A percentile compares a stretch with the other conserved stretches of the same genome.
phyloP scores from a whole-genome alignment of 2,113 vertebrate genomes.

The Colinus virginianus region DNA sequence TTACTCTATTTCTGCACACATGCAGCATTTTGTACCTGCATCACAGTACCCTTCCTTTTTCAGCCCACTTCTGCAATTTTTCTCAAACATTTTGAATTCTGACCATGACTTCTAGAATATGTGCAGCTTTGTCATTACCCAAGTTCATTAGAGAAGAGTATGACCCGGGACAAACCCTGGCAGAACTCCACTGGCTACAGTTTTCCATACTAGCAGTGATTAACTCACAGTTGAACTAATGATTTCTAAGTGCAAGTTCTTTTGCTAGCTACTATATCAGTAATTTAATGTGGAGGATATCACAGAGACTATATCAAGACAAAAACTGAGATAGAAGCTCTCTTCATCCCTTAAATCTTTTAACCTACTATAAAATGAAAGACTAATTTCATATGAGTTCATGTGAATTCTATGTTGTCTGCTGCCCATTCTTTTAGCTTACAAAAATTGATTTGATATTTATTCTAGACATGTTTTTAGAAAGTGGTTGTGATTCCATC shows the following conservation, averaged over 20 bases:
- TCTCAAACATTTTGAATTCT: not conserved
- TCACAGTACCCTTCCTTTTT: not conserved
- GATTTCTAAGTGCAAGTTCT: not conserved
- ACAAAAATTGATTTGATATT: not conserved
- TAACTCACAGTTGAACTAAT: not conserved
- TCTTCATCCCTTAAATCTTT: not conserved
- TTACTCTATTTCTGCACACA: not conserved
- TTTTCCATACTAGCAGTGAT: not conserved
- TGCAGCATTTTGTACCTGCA: constrained; percentile 8
- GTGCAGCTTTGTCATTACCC: not conserved
- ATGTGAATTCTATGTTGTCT: not conserved
- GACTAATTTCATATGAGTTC: fast-evolving
- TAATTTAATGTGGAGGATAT: not conserved
- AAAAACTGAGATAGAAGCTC: not conserved
- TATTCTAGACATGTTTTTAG: not conserved
- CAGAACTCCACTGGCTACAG: not conserved
- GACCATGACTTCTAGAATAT: not conserved
- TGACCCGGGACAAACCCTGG: not conserved
- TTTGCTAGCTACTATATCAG: not conserved
- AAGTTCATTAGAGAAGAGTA: not conserved
- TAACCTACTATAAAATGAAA: not conserved
- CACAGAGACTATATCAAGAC: not conserved
- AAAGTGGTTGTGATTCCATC: not conserved
- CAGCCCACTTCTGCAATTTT: not conserved
- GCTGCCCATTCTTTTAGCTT: not conserved